Conservation (phyloP, 2,797 vertebrate species). For the Iguana delicatissima region DNA sequence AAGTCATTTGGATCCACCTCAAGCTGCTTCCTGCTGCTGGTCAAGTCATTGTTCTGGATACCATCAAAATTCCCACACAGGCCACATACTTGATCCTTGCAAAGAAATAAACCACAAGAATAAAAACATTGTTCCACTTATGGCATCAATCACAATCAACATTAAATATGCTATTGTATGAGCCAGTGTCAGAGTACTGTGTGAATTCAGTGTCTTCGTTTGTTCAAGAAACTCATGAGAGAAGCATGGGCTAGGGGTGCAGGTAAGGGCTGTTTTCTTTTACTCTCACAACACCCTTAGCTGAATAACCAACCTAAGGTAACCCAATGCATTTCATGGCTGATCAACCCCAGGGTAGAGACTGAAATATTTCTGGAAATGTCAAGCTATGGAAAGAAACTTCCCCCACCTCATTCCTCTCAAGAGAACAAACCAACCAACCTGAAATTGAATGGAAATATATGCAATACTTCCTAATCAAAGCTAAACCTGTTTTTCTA, state of each 20-base stretch:
- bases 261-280: background rate
- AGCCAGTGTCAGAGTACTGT: background rate
- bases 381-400: background rate
- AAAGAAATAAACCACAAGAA: slow-evolving; percentile 56
- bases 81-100: slow-evolving; percentile 91
- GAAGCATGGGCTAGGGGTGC: fast-evolving
- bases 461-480: background rate
- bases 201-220: background rate
- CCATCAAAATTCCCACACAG: slow-evolving; percentile 98
- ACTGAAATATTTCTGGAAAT: background rate
- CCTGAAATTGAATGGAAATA: background rate
- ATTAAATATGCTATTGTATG: slow-evolving; percentile 22
- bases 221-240: background rate
- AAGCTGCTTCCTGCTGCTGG: slow-evolving; percentile 93
- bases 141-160: background rate
- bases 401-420: background rate
- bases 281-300: background rate
- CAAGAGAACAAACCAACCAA: background rate
- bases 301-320: background rate
- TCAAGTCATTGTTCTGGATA: slow-evolving; percentile 93
- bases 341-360: background rate
- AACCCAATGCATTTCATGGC: no score
- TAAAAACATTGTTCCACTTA: slow-evolving; percentile 28
- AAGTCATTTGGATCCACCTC: slow-evolving; percentile 92
- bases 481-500: background rate